Evolutionary conservation across 2,113 vertebrate species (phyloP), one percentile per base, ranked within the genome.

Genomic region (Cebidichthys violaceus): DNA sequence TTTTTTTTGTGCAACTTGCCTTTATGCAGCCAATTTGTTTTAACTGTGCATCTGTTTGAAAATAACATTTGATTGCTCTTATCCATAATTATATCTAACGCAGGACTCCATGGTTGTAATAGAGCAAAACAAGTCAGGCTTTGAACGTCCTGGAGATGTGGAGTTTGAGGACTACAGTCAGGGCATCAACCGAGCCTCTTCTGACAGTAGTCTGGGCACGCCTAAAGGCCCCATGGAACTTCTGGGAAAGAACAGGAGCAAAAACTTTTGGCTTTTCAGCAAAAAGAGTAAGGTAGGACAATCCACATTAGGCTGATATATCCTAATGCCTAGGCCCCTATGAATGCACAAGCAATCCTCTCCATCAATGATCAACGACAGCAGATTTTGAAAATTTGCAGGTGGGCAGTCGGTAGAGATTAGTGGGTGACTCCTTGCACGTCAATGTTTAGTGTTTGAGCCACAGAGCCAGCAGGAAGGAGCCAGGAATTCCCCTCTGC

Each of bases 151-250:
- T 0, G 95, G 95, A 1, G 97, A 98, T 22, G 70, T 97, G 88
- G 97, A 97, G 77, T 98, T 98, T 9, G 97, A 98, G 84, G 97
- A 98, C 90, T 97, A 96, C 94, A 98, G 97, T 89, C 96, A 97
- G 88, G 95, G 95, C 75, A 97, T 98, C 89, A 97, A 96, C 87
- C 93, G 96, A 0, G 92, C 94, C 0, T 96, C 96, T 0, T 97
- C 97, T 0, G 97, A 98, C 81, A 97, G 96, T 84, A 97, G 97
- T 86, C 91, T 97, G 76, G 95, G 97, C 1, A 96, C 96, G 17
- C 96, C 96, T 1, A 96, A 96, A 77, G 94, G 93, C 60, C 94
- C 95, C 20, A 87, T 96, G 0, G 97, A 97, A 0, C 89, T 96
- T 10, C 67, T 96, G 0, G 84, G 93, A 72, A 97, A 95, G 69